phyloP scores from a whole-genome alignment of 2,888 invertebrate genomes.

The Strigamia maritima region DNA sequence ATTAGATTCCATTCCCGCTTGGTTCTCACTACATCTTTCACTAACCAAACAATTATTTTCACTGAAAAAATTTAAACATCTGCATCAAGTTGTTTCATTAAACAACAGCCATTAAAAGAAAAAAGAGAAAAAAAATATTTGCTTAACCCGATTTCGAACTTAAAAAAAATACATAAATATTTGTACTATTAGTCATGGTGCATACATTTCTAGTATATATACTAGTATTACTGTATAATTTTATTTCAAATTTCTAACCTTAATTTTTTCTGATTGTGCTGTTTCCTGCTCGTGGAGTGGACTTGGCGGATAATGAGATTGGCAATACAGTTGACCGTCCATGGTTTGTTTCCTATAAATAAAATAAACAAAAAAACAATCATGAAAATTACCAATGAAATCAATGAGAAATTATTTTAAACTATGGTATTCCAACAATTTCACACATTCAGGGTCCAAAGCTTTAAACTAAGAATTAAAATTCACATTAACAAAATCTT shows the following conservation, averaged over 20 bases:
- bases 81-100: conserved; percentile 12
- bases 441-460: neutral
- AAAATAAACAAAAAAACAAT: neutral
- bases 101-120: neutral
- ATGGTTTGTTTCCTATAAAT: conserved; percentile 42
- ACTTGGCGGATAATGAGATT: conserved; percentile 40
- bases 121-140: neutral
- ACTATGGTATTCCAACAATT: neutral
- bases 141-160: neutral
- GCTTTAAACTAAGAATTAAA: neutral
- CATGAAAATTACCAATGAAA: no score
- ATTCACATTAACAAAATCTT: neutral
- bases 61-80: neutral
- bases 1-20: neutral
- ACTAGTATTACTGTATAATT: neutral
- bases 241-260: conserved; percentile 35
- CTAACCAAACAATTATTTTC: conserved; percentile 6
- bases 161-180: neutral
- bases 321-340: conserved; percentile 43
- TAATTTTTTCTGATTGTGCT: conserved; percentile 38
- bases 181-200: neutral
- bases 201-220: neutral
- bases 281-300: conserved; percentile 37
- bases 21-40: neutral
- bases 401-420: no score